A percentile compares a stretch with the other conserved stretches of the same genome.
These are phyloP conservation scores for Phrynocephalus vlangalii DNA, from an alignment of 2,797 vertebrate species.

Conservation along the genomic window DNA sequence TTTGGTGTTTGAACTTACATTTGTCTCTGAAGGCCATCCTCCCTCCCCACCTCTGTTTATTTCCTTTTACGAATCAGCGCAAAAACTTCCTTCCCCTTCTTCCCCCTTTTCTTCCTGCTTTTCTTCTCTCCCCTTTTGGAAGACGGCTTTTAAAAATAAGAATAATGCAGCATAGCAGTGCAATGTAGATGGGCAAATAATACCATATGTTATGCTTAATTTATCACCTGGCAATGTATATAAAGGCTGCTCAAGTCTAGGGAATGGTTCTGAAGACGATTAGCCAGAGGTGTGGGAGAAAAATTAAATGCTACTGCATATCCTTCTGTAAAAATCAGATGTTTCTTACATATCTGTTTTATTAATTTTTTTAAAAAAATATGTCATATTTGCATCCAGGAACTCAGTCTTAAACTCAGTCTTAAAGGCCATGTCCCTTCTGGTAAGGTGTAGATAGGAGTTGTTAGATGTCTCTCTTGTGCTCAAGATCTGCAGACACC, in stretches of 20 bases:
- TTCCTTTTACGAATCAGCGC: constrained; percentile 56
- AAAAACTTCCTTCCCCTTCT: constrained; percentile 28
- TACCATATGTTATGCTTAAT: constrained; percentile 35
- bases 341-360: not conserved
- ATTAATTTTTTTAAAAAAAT: constrained; percentile 1
- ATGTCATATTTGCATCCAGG: not conserved
- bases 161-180: constrained; percentile 18
- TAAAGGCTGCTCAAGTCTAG: constrained; percentile 15
- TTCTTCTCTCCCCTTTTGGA: constrained; percentile 14
- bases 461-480: not conserved
- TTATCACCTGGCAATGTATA: constrained; percentile 30
- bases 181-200: not conserved
- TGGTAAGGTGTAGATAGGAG: not conserved
- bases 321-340: not conserved
- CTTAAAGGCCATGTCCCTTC: not conserved
- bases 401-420: not conserved
- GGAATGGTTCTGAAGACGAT: not conserved
- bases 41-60: constrained; percentile 56
- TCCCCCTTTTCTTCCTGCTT: constrained; percentile 26
- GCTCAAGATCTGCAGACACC: not conserved
- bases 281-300: not conserved
- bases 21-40: constrained; percentile 67
- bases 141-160: not conserved
- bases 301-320: not conserved
- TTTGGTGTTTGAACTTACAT: constrained; percentile 77